Evolutionary conservation across 1,140 invertebrate genomes (phyloP), one percentile per base, ranked within the genome.

Genomic region (Phymorhynchus buccinoides): DNA sequence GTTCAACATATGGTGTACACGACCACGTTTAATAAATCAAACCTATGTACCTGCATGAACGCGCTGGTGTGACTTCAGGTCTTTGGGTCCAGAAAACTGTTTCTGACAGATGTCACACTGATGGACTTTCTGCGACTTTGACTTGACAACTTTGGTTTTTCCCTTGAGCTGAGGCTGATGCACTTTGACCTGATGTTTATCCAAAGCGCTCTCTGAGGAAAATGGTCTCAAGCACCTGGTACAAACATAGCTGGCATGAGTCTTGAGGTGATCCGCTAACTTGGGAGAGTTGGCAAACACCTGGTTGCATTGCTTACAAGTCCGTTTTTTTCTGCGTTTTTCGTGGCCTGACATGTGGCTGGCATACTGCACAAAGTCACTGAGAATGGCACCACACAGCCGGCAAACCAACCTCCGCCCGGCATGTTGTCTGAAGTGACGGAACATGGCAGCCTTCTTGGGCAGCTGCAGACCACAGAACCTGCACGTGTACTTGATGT

Each of bases 311-410:
- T 89, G 87, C n/a, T 80, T 39, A 84, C 91, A 92, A 30, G 86
- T 83, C 84, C 78, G 90, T 44, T 32, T 83, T 39, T 88, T 85
- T 48, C 84, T 82, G n/a, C 84, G 84, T 48, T 86, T 84, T 7
- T 86, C 52, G 84, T 92, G 91, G 22, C 85, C 83, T 44, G 82
- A 80, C 68, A 88, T 86, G 81, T 92, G 91, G 44, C 83, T 84
- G 14, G 80, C 68, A 44, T 88, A 89, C n/a, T 66, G 18, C 27
- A 84, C 86, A 48, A 87, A 66, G 73, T 88, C 87, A 9, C 87
- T 83, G 35, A 81, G 88, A 71, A 92, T 88, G 42, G 86, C 80
- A 14, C 91, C 91, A 89, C 91, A 92, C 84, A 85, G 87, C 35
- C 85, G 35, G 84, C 91, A 92, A 7, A 91, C 89, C 44, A 87